A percentile compares a stretch with the other conserved stretches of the same genome.
These are phyloP conservation scores for Aphelenchoides avenae DNA, from an alignment of 1,140 invertebrate species.

Conservation along the genomic window DNA sequence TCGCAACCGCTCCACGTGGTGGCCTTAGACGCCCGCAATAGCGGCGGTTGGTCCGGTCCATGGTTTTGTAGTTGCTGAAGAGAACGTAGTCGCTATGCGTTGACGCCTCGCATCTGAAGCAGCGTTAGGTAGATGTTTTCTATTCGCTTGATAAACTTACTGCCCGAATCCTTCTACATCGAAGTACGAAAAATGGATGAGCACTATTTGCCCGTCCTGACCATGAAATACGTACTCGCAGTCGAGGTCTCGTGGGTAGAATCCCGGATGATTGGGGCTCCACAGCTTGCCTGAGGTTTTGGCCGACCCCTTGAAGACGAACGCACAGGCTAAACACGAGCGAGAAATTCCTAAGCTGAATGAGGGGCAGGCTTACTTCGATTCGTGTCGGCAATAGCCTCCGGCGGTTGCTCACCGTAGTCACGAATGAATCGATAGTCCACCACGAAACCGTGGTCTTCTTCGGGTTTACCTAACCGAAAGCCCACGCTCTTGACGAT, in stretches of 20 bases:
- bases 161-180: constrained; percentile 83
- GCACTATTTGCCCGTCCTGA: constrained; percentile 72
- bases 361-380: neutral
- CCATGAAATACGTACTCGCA: constrained; percentile 92
- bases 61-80: constrained; percentile 83
- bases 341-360: constrained; percentile 18
- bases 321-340: constrained; percentile 61
- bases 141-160: constrained; percentile 62
- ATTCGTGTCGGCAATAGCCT: constrained; percentile 36
- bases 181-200: constrained; percentile 80
- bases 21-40: constrained; percentile 72
- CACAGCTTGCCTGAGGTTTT: constrained; percentile 74
- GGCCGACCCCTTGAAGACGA: constrained; percentile 69
- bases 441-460: constrained; percentile 41
- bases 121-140: no score
- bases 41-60: constrained; percentile 76
- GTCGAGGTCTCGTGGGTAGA: constrained; percentile 82
- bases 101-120: constrained; percentile 75
- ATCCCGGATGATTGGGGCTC: constrained; percentile 85
- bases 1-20: constrained; percentile 66
- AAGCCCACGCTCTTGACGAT: constrained; percentile 36
- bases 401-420: constrained; percentile 41
- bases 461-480: constrained; percentile 10
- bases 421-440: constrained; percentile 53
- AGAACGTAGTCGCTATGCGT: constrained; percentile 87